phyloP scores from a whole-genome alignment of 2,888 invertebrate genomes.

The Linyphia triangularis region DNA sequence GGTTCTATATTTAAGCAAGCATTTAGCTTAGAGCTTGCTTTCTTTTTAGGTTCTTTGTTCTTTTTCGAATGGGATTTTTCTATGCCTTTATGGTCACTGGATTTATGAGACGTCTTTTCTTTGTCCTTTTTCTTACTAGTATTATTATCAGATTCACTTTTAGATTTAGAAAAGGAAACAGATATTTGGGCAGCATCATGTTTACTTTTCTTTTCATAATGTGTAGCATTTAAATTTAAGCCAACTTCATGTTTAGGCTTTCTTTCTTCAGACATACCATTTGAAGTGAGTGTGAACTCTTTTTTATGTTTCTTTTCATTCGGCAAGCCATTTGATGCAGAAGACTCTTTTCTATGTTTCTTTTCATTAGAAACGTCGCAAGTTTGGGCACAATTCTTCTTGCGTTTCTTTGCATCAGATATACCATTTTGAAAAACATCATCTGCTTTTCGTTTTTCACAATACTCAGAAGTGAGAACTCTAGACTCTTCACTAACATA shows the following conservation, averaged over 20 bases:
- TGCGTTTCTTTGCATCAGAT: background rate
- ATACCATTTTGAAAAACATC: background rate
- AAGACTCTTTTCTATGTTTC: no score
- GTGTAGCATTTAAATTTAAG: background rate
- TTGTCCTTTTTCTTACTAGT: slow-evolving; percentile 3
- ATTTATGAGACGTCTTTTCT: background rate
- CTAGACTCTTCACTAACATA: background rate
- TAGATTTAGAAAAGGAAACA: background rate
- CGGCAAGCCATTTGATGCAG: background rate
- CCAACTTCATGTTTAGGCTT: background rate
- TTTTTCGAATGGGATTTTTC: background rate
- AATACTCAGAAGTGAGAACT: background rate
- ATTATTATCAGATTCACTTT: background rate
- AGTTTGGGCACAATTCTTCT: background rate
- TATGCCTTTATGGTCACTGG: background rate
- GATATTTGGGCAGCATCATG: background rate
- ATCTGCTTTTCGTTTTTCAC: background rate
- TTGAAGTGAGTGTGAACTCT: background rate
- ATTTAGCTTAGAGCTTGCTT: background rate
- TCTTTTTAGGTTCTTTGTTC: background rate
- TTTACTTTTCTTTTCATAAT: background rate
- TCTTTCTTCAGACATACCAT: background rate
- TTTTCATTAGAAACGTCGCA: background rate
- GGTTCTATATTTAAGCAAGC: slow-evolving; percentile 9
- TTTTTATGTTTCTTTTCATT: background rate